Evolutionary conservation across 2,888 invertebrate genomes (phyloP).

Genomic region (Himalopsyche kuldschensis): DNA sequence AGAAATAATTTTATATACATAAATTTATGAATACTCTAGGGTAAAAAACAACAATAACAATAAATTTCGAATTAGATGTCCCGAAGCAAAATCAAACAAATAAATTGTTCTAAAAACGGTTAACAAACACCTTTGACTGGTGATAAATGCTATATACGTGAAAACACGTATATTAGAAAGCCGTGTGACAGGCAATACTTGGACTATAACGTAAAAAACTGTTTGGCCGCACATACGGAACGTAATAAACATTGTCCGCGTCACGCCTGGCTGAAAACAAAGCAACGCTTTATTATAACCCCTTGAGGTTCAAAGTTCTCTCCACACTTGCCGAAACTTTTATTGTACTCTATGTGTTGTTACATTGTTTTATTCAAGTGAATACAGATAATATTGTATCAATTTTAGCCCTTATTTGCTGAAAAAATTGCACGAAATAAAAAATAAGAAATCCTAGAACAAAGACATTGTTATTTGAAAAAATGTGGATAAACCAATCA

Average conservation of each 20-base stretch:
- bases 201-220: background rate
- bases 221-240: background rate
- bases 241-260: background rate
- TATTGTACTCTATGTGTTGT: too few species aligned
- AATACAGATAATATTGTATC: too few species aligned
- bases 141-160: background rate
- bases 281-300: background rate
- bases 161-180: background rate
- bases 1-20: too few species aligned
- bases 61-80: background rate
- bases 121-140: background rate
- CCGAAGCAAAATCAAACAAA: background rate
- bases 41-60: too few species aligned
- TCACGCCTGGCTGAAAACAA: background rate
- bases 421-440: too few species aligned
- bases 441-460: too few species aligned
- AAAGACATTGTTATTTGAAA: too few species aligned
- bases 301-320: background rate
- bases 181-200: background rate
- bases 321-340: background rate
- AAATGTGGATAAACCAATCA: too few species aligned
- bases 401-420: too few species aligned
- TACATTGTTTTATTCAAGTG: too few species aligned
- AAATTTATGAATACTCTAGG: too few species aligned
- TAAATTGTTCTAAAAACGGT: background rate